Evolutionary conservation across 2,113 vertebrate species (phyloP).

Genomic region (Noturus placidus): DNA sequence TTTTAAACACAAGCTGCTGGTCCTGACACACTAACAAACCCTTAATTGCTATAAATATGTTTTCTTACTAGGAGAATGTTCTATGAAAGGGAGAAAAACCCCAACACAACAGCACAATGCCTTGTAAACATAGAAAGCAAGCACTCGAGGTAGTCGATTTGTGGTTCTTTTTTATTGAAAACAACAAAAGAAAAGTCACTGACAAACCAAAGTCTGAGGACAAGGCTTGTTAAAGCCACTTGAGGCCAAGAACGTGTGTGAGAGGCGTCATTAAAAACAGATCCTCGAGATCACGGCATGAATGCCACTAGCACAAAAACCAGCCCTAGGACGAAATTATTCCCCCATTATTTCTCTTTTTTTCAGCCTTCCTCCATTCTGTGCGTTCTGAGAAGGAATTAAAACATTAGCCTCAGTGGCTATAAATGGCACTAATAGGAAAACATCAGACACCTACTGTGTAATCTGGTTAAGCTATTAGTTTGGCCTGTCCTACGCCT

Average conservation of each 20-base stretch:
- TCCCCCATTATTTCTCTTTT: neutral
- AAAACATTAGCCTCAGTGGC: slow-evolving; percentile 42
- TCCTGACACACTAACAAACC: neutral
- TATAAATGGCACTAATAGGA: slow-evolving; percentile 45
- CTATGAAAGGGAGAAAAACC: neutral
- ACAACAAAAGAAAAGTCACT: neutral
- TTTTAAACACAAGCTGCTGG: too few relatives aligned
- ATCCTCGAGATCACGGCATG: neutral
- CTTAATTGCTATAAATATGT: neutral
- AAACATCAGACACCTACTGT: slow-evolving; percentile 43
- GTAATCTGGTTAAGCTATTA: slow-evolving; percentile 54
- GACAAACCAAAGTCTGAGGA: neutral
- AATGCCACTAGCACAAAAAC: neutral
- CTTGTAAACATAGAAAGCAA: neutral
- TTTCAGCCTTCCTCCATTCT: neutral
- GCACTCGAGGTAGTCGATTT: neutral
- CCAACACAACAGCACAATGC: neutral
- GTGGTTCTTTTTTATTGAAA: neutral
- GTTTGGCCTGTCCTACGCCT: slow-evolving; percentile 44
- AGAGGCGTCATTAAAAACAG: neutral
- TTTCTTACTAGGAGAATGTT: neutral
- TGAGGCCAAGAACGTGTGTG: neutral
- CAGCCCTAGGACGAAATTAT: neutral
- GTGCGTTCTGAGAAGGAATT: slow-evolving; percentile 29
- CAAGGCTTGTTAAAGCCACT: neutral